Conservation (phyloP, 2,113 vertebrate species). For the Platysteira castanea region DNA sequence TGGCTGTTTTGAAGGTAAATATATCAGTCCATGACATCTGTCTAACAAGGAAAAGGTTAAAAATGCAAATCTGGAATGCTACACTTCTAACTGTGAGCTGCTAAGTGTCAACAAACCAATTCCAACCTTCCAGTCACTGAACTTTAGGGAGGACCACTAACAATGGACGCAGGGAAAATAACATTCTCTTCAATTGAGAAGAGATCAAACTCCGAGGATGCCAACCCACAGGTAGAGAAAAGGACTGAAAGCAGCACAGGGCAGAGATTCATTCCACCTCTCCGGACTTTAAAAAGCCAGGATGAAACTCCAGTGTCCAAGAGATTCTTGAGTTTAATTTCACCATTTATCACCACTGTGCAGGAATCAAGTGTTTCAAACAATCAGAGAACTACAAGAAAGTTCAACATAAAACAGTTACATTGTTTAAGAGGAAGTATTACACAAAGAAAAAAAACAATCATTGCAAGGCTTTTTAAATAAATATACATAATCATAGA, state of each 20-base stretch:
- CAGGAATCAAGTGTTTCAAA: background rate
- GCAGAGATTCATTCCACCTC: background rate
- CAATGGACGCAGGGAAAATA: background rate
- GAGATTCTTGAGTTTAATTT: background rate
- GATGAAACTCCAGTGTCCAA: background rate
- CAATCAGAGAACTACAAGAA: background rate
- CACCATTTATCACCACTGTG: background rate
- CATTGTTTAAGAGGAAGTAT: background rate
- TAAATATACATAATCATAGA: background rate
- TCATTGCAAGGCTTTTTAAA: background rate
- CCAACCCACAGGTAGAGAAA: background rate
- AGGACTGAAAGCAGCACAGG: background rate
- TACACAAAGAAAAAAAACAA: background rate
- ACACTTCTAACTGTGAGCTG: background rate
- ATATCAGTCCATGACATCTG: background rate
- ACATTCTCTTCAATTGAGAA: background rate
- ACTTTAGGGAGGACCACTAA: background rate
- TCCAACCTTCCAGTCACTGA: background rate
- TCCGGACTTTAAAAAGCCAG: background rate
- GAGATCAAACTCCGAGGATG: background rate
- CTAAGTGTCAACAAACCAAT: background rate
- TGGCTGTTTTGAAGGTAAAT: background rate
- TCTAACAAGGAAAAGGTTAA: background rate
- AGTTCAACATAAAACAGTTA: background rate
- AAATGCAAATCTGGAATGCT: background rate